These are phyloP conservation scores for Lithophane leautieri DNA, from an alignment of 2,888 invertebrate genomes.

Conservation along the genomic window DNA sequence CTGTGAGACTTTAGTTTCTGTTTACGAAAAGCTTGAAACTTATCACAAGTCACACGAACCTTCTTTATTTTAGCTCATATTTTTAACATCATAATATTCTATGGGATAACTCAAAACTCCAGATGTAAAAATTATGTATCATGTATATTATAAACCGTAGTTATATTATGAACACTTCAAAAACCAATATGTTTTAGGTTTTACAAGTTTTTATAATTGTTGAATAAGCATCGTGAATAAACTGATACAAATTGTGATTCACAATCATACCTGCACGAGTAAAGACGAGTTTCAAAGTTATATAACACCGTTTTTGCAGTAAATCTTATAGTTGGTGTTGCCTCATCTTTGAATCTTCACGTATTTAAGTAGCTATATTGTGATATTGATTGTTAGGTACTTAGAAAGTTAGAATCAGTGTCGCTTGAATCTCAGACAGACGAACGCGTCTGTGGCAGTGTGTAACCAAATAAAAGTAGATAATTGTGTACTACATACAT, in stretches of 20 bases:
- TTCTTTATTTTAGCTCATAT: conserved; percentile 4
- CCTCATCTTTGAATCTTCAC: conserved; percentile 78
- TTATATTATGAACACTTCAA: neutral
- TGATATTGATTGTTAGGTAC: conserved; percentile 85
- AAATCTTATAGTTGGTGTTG: conserved; percentile 75
- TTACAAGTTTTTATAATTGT: conserved; percentile 20
- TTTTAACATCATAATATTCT: neutral
- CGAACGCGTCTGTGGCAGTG: conserved; percentile 55
- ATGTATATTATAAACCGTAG: neutral
- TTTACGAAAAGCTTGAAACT: conserved; percentile 5
- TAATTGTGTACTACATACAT: conserved; percentile 51
- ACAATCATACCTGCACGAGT: conserved; percentile 41
- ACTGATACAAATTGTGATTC: conserved; percentile 36
- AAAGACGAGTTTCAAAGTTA: conserved; percentile 59
- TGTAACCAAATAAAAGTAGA: conserved; percentile 63
- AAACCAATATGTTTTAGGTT: conserved; percentile 11
- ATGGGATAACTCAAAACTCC: neutral
- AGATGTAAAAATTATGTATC: conserved; percentile 1
- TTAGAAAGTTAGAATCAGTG: conserved; percentile 74
- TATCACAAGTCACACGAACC: neutral
- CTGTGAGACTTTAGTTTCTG: neutral
- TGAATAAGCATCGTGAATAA: conserved; percentile 25
- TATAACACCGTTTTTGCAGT: conserved; percentile 63
- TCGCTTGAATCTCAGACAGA: conserved; percentile 70
- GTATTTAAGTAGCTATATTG: conserved; percentile 84